phyloP scores from a whole-genome alignment of 2,113 vertebrate genomes.

The Scatophagus argus region DNA sequence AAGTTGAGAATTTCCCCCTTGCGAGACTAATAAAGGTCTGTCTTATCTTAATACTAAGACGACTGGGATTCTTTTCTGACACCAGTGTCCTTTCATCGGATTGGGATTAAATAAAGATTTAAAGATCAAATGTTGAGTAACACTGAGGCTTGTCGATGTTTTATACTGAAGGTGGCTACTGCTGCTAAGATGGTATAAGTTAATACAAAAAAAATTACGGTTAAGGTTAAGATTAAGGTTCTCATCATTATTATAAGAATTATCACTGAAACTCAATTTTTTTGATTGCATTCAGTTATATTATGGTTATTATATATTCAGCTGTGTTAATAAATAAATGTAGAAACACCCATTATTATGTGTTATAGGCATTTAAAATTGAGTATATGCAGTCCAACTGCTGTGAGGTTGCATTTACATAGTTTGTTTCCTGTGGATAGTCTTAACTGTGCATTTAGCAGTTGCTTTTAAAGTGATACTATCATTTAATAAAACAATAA shows the following conservation, averaged over 20 bases:
- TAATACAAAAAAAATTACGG: background rate
- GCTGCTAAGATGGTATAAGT: background rate
- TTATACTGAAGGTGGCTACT: background rate
- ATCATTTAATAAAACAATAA: background rate
- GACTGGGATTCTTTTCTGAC: background rate
- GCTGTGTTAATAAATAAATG: too few species aligned
- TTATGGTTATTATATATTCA: too few species aligned
- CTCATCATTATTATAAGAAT: background rate
- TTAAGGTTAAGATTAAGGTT: too few species aligned
- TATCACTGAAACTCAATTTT: background rate
- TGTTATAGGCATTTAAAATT: background rate
- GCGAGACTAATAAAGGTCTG: too few species aligned
- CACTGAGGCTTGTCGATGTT: background rate
- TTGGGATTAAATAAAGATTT: background rate
- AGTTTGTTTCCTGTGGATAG: background rate
- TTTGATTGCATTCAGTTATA: too few species aligned
- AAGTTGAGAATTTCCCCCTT: too few species aligned
- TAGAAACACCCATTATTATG: too few species aligned
- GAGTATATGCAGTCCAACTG: too few species aligned
- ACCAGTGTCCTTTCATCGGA: background rate
- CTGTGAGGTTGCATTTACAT: too few species aligned
- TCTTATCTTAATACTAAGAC: background rate
- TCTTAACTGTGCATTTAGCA: background rate
- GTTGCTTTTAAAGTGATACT: background rate
- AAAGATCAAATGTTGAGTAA: background rate